Percentiles rank a stretch among this genome's conserved stretches.
Conservation (phyloP, 2,797 vertebrate genomes). For the Selene dorsalis region DNA sequence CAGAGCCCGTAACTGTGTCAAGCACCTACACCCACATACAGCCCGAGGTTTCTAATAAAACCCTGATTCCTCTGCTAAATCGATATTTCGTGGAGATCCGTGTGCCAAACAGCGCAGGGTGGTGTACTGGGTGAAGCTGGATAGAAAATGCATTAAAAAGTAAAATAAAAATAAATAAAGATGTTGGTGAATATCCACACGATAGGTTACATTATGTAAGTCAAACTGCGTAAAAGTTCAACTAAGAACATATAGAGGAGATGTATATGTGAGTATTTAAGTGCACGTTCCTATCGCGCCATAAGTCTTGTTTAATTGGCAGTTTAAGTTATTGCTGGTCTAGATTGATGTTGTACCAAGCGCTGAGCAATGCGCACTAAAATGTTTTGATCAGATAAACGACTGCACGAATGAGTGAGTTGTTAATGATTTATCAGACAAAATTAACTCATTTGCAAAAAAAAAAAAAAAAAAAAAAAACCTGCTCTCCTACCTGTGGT, state of each 20-base stretch:
- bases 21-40: slow-evolving; percentile 73
- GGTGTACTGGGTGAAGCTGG: slow-evolving; percentile 14
- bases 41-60: slow-evolving; percentile 65
- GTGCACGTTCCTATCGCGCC: background rate
- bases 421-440: accelerated
- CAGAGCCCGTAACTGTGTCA: slow-evolving; percentile 70
- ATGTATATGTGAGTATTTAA: background rate
- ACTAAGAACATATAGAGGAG: background rate
- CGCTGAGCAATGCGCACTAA: slow-evolving; percentile 2
- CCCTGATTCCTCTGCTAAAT: slow-evolving; percentile 57
- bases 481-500: slow-evolving; percentile 61
- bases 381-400: background rate
- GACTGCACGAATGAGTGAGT: background rate
- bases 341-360: background rate
- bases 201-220: accelerated
- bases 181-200: background rate
- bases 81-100: slow-evolving; percentile 53
- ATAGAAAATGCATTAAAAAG: background rate
- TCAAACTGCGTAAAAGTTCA: slow-evolving; percentile 53
- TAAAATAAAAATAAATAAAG: too few relatives aligned
- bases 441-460: too few relatives aligned
- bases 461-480: background rate
- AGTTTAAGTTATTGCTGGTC: background rate
- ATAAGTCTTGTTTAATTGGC: background rate
- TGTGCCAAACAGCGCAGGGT: slow-evolving; percentile 36